Conservation (phyloP, 2,888 invertebrate species). For the Cephus runcator region DNA sequence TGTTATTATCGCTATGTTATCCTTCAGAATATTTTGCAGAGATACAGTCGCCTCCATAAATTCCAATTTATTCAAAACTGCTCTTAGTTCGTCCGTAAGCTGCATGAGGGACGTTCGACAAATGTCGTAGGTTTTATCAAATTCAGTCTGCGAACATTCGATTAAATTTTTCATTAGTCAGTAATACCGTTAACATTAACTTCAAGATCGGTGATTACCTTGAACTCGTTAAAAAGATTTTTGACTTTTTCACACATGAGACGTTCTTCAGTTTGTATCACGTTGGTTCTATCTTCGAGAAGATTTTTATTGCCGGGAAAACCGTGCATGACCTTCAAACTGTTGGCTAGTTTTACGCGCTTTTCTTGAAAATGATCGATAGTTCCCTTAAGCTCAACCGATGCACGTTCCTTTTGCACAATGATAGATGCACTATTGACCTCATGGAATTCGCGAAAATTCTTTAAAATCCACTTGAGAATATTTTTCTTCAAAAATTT, state of each 20-base stretch:
- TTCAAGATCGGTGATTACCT: conserved; percentile 9
- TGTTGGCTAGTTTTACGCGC: conserved; percentile 17
- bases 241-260: conserved; percentile 14
- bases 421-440: not conserved
- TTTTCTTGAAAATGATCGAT: conserved; percentile 13
- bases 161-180: not conserved
- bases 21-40: conserved; percentile 13
- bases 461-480: not conserved
- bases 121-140: not conserved
- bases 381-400: not conserved
- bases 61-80: conserved; percentile 17
- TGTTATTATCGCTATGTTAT: not conserved
- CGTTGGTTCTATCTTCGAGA: conserved; percentile 14
- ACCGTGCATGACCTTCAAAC: conserved; percentile 17
- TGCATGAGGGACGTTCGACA: conserved; percentile 19
- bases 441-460: not conserved
- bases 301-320: conserved; percentile 22
- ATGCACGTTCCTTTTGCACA: not conserved
- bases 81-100: conserved; percentile 12
- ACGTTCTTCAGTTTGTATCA: conserved; percentile 11
- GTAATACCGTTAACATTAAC: not conserved
- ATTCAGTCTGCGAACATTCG: conserved; percentile 13
- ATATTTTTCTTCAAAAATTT: not conserved
- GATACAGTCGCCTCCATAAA: conserved; percentile 5
- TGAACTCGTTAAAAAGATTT: conserved; percentile 14